Base-by-base conservation (phyloP, 1,140 invertebrate genomes). In the Holotrichia oblita region DNA sequence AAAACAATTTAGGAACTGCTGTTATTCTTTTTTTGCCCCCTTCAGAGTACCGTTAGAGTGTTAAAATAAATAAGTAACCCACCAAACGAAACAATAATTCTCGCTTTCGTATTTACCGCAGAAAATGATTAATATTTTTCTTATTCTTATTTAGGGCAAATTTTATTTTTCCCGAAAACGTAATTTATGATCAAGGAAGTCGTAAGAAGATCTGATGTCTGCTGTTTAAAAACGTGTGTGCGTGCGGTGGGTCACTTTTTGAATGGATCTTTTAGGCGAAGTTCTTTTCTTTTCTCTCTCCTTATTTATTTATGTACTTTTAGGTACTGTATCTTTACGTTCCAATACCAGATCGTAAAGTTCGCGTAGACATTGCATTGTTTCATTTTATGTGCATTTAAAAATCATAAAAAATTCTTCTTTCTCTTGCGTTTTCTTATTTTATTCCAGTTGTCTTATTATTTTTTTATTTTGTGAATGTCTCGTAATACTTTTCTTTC, bases 41-140 rank as follows among this genome's bases (percentile, higher is more conserved):
- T 34, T 34, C 12, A 6, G 48, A n/a, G 48, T 55, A 55, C 48
- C 48, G 48, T 55, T 55, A 55, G 48, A 55, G 48, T 17, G n/a
- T 55, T 55, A 55, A 55, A 55, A 55, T 55, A 55, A 55, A 55
- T 55, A 55, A 55, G 17, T 55, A 55, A 34, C 14, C 14, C 48
- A 55, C n/a, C 7, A 55, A n/a, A 55, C 1, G n/a, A 55, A 55
- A n/a, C 48, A 17, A 17, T 17, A 17, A 55, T 6, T 34, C 27
- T 34, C 27, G 27, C 27, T 34, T 34, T 34, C 14, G 48, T 14
- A 48, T 17, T 14, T 17, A 55, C 48, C 48, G 14, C 48, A 55
- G 48, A 69, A 69, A 69, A 69, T 69, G 61, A 69, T 69, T 69
- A 69, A 69, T 69, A 69, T 14, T 69, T 55, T 55, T 55, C 17